Base-by-base conservation (phyloP, 2,888 invertebrate species). In the Epicampocera succincta region DNA sequence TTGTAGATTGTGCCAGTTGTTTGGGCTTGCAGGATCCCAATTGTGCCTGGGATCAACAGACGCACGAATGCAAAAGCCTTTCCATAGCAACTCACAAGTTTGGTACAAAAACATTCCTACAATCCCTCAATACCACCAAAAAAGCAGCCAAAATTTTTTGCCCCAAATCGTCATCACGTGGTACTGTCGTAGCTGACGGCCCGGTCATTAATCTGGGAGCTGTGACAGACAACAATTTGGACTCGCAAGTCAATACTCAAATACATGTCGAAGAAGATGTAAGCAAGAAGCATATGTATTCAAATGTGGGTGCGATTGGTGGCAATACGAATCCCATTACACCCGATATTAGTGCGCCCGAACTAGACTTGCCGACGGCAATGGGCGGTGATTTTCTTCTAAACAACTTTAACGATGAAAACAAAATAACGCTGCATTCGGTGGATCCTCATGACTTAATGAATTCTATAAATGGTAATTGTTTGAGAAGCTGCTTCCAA, bases 21-120 rank as follows among this genome's bases (percentile, higher is more conserved):
- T 94, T 99, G 3, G 94, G 94, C 40, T 92, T 98, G 79, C 97
- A 98, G 92, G 99, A 99, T 92, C 99, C 99, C 0, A 98, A 99
- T 90, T 99, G 99, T 91, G 98, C 98, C 19, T 99, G 99, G 99
- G 96, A 97, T 89, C 93, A 94, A 6, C 93, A 93, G 83, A 92
- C 92, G 84, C 93, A 93, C 86, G 92, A 93, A 86, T 94, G 94
- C 87, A 90, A 89, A 73, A 88, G 88, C 66, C 84, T 90, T 33
- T 86, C 84, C 8, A 84, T 81, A 48, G 86, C 84, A 4, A 85
- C 87, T 54, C 87, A 89, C 61, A 90, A 89, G 72, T 88, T 89
- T 50, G 89, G 89, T 42, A 89, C 89, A 11, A 89, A 89, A 80
- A 83, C 88, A 6, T 89, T 87, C 72, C 60, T 90, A 56, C 90